Evolutionary conservation across 2,113 vertebrate species (phyloP).

Genomic region (Mohoua ochrocephala): DNA sequence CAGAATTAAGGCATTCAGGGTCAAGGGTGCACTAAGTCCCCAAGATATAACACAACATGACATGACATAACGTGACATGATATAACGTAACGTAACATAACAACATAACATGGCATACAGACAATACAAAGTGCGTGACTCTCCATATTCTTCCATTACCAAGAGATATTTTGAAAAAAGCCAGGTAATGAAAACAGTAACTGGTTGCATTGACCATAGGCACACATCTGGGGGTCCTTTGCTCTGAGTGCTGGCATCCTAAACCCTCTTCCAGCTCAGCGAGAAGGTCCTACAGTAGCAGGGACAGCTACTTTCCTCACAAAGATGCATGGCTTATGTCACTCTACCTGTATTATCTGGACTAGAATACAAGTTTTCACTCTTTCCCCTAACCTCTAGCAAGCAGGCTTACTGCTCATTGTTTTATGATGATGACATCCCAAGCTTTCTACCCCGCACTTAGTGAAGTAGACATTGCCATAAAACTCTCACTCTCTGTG

Average conservation of each 20-base stretch:
- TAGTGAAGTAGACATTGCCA: not conserved
- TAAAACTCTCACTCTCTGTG: not conserved
- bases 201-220: not conserved
- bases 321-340: not conserved
- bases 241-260: not conserved
- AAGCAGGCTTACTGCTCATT: not conserved
- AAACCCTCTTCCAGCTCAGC: not conserved
- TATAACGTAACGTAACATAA: not conserved
- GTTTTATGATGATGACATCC: not conserved
- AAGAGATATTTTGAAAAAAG: not conserved
- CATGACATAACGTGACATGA: not conserved
- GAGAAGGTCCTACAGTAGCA: not conserved
- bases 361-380: not conserved
- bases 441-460: not conserved
- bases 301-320: not conserved
- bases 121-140: not conserved
- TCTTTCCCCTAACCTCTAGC: not conserved
- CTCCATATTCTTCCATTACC: not conserved
- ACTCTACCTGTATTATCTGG: not conserved
- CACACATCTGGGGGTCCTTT: not conserved
- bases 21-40: not conserved
- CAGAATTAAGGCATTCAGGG: not conserved
- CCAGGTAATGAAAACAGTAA: rapidly evolving
- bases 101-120: not conserved
- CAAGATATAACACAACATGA: not conserved